phyloP scores from a whole-genome alignment of 2,113 vertebrate genomes.

The Chaetodon trifascialis region DNA sequence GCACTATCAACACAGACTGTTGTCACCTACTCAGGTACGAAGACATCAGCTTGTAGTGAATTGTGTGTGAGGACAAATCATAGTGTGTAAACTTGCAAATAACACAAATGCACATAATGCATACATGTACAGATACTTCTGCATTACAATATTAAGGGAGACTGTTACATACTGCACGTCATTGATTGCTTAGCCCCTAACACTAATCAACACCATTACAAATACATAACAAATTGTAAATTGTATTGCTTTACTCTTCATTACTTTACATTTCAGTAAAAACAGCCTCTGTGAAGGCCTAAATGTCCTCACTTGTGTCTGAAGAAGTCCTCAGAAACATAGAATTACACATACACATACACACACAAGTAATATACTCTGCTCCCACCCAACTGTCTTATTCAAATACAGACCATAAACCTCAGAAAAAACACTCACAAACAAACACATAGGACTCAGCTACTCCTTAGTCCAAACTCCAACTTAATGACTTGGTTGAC shows the following conservation, averaged over 20 bases:
- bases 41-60: conserved; percentile 20
- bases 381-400: conserved; percentile 61
- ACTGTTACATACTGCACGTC: not conserved
- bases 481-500: conserved; percentile 79
- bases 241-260: not conserved
- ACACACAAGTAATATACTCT: conserved; percentile 40
- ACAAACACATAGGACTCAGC: conserved; percentile 69
- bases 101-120: conserved; percentile 8
- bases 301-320: conserved; percentile 11
- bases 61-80: not conserved
- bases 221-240: not conserved
- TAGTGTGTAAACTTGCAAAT: not conserved
- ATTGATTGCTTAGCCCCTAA: not conserved
- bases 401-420: conserved; percentile 76
- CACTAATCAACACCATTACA: not conserved
- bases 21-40: conserved; percentile 4
- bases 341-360: conserved; percentile 22
- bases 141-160: not conserved
- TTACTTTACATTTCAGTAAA: not conserved
- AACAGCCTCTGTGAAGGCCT: not conserved
- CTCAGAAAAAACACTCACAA: conserved; percentile 65
- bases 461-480: conserved; percentile 73
- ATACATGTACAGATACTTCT: not conserved
- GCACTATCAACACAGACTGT: conserved; percentile 45
- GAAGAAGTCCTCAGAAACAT: conserved; percentile 19